Percentiles rank a stretch among this genome's conserved stretches.
phyloP scores from a whole-genome alignment of 1,140 invertebrate species.

The Drosophila lacteicornis region DNA sequence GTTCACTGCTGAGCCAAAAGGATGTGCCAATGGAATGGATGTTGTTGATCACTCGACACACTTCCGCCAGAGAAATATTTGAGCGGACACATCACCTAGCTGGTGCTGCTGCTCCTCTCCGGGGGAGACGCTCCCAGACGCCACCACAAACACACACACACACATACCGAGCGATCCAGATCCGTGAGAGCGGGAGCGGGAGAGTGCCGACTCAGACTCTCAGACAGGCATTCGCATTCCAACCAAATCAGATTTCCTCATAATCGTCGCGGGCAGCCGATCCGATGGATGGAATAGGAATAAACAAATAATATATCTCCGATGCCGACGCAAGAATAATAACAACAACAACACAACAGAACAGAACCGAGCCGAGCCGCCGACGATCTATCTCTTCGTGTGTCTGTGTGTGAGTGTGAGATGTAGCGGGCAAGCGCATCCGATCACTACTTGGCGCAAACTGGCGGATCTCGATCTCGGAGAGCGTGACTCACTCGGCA shows the following conservation, averaged over 20 bases:
- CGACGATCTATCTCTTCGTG: conserved; percentile 5
- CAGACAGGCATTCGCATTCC: conserved; percentile 76
- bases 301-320: conserved; percentile 64
- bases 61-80: conserved; percentile 66
- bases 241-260: conserved; percentile 80
- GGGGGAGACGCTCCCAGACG: conserved; percentile 26
- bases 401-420: background rate
- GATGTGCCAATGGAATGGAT: conserved; percentile 43
- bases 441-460: conserved; percentile 57
- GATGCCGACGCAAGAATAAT: conserved; percentile 39
- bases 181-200: conserved; percentile 15
- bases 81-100: conserved; percentile 57
- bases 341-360: conserved; percentile 26
- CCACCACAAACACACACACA: conserved; percentile 6
- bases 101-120: background rate
- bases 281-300: conserved; percentile 57
- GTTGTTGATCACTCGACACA: conserved; percentile 58
- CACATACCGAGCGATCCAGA: conserved; percentile 38
- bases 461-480: conserved; percentile 50
- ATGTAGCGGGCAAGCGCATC: conserved; percentile 53
- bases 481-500: conserved; percentile 52
- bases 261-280: conserved; percentile 54
- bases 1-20: conserved; percentile 47
- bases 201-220: conserved; percentile 19
- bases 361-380: background rate